Evolutionary conservation across 2,888 invertebrate genomes (phyloP).

Genomic region (Apotomis betuletana): DNA sequence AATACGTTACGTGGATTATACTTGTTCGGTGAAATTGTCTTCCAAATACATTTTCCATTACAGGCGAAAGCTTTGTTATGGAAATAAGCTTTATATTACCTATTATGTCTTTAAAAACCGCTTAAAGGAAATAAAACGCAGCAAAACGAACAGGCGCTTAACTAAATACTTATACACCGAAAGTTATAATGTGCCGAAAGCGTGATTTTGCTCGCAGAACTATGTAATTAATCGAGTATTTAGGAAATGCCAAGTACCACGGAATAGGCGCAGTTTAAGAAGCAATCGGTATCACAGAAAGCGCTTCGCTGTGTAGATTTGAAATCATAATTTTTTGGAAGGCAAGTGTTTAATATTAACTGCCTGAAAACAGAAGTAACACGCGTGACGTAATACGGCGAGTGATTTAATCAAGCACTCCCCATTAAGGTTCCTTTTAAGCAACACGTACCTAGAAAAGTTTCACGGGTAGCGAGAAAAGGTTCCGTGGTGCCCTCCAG

Average conservation of each 20-base stretch:
- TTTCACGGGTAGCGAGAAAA: conserved; percentile 49
- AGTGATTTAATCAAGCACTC: conserved; percentile 24
- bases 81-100: conserved; percentile 22
- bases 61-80: conserved; percentile 14
- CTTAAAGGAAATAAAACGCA: conserved; percentile 9
- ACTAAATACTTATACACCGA: neutral
- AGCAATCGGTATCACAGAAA: neutral
- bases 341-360: conserved; percentile 1
- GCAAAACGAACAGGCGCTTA: conserved; percentile 13
- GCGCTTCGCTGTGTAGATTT: neutral
- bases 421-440: conserved; percentile 34
- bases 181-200: neutral
- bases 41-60: conserved; percentile 11
- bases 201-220: neutral
- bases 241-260: neutral
- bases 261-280: neutral
- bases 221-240: neutral
- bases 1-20: conserved; percentile 16
- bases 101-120: conserved; percentile 16
- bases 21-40: conserved; percentile 6
- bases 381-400: conserved; percentile 23
- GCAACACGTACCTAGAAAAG: conserved; percentile 54
- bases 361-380: conserved; percentile 12
- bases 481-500: conserved; percentile 58
- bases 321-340: neutral